Evolutionary conservation across 2,888 invertebrate genomes (phyloP), one percentile per base, ranked within the genome.

Genomic region (Calameuta pallipes): DNA sequence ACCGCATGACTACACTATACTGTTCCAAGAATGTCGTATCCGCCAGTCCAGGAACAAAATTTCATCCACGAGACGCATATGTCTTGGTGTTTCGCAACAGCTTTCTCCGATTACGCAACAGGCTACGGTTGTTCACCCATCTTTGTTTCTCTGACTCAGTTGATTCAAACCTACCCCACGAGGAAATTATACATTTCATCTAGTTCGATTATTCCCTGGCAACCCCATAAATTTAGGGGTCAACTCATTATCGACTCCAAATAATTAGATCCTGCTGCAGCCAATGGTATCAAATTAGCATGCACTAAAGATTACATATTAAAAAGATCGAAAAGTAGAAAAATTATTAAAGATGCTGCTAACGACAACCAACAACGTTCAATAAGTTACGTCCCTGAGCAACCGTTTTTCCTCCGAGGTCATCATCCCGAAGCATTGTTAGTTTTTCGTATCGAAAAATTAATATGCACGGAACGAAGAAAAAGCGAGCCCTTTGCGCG

Each of bases 21-120:
- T 56, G 56, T 3, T n/a, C 31, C 4, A 34, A 33, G 13, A 33
- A 33, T 34, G 74, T n/a, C 4, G 15, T n/a, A n/a, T 74, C 36
- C 37, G 74, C 15, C 74, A 30, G 74, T 74, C 36, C 34, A 36
- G 74, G 30, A 36, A 33, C 36, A 30, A 37, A 71, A 71, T 74
- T 13, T 34, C 74, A 37, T 36, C 36, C 74, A 30, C 74, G 74
- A 6, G 35, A 74, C 30, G 74, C 34, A 74, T 23, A 2, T 78
- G 74, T 76, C 74, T 76, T 76, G 70, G 71, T 80, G 84, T 89
- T 89, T 85, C 85, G 87, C 85, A 89, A 89, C 78, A 84, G 81
- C 89, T 89, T 89, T 89, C 89, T 86, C 89, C 86, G 77, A 83
- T 89, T 89, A 85, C 74, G 83, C 81, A 89, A 89, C 80, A 71